Base-by-base conservation (phyloP, 2,888 invertebrate species). In the Eurytoma californica region DNA sequence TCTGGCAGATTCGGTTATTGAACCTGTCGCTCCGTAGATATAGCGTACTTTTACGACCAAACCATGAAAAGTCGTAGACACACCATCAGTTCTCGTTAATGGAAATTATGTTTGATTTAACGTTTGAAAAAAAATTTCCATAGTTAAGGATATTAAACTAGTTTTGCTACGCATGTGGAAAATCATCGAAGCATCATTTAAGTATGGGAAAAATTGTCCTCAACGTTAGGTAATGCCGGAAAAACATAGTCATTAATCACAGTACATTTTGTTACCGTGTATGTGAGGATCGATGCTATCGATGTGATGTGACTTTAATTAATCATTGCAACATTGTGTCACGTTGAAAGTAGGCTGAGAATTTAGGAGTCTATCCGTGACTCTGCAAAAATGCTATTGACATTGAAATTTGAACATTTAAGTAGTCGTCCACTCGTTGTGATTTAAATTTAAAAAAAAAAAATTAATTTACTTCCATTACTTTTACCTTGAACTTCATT, bases 1-100 rank as follows among this genome's bases (percentile, higher is more conserved):
- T 24, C 67, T 67, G 53, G 67, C 24, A 72, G 72, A 72, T 78
- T 78, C 53, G 61, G 60, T 78, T 78, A 73, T 73, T 67, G 67
- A 78, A 78, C 20, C 49, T 67, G 66, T 53, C 63, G 28, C 55
- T 30, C 53, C 5, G 55, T 4, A 24, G 14, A 14, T 72, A 66
- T 30, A 39, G 3, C 30, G 30, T 7, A 30, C 30, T 24, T 24
- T 24, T 24, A 2, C 24, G 24, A 24, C 24, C 3, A 0, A 30
- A 1, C 9, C 39, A 9, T 39, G 39, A 9, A 9, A 39, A 0
- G 7, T 39, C 39, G 39, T 39, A 39, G 9, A 39, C 39, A 39
- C 39, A 39, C 39, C 0, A 9, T 39, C 9, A 39, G 9, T 39
- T 39, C 9, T 7, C 7, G 0, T 9, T 39, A 39, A 39, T 39